A percentile compares a stretch with the other conserved stretches of the same genome.
phyloP scores from a whole-genome alignment of 2,113 vertebrate species.

The Elephantulus edwardii region DNA sequence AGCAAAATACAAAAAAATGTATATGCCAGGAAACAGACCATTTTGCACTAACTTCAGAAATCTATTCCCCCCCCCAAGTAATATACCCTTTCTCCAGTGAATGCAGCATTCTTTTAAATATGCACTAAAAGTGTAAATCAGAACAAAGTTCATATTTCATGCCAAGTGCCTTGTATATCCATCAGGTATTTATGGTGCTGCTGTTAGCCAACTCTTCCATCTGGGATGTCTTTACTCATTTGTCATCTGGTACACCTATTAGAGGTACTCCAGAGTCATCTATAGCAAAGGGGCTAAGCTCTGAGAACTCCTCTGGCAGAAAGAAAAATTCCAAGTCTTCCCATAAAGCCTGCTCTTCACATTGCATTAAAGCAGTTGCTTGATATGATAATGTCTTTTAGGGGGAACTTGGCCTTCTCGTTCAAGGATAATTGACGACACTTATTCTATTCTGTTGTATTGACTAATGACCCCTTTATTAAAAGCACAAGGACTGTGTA shows the following conservation, averaged over 20 bases:
- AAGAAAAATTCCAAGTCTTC: slow-evolving; percentile 48
- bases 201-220: slow-evolving; percentile 52
- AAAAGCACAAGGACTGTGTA: slow-evolving; percentile 42
- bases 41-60: not conserved
- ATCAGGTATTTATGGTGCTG: slow-evolving; percentile 51
- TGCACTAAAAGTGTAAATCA: slow-evolving; percentile 41
- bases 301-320: slow-evolving; percentile 41
- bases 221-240: slow-evolving; percentile 46
- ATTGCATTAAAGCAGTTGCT: slow-evolving; percentile 35
- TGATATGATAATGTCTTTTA: slow-evolving; percentile 54
- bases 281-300: slow-evolving; percentile 50
- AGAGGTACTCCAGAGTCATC: slow-evolving; percentile 40
- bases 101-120: slow-evolving; percentile 46
- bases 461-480: slow-evolving; percentile 39
- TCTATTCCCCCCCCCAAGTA: slow-evolving; percentile 1
- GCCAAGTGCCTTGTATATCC: slow-evolving; percentile 29
- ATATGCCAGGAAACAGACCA: not conserved
- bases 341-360: slow-evolving; percentile 44
- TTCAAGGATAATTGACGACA: slow-evolving; percentile 53
- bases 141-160: slow-evolving; percentile 34
- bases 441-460: slow-evolving; percentile 50
- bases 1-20: not conserved
- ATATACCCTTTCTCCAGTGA: not conserved
- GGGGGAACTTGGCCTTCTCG: slow-evolving; percentile 19
- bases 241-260: slow-evolving; percentile 56